These are phyloP conservation scores for Drosophila guanche DNA, from an alignment of 1,140 invertebrate genomes.

Conservation along the genomic window DNA sequence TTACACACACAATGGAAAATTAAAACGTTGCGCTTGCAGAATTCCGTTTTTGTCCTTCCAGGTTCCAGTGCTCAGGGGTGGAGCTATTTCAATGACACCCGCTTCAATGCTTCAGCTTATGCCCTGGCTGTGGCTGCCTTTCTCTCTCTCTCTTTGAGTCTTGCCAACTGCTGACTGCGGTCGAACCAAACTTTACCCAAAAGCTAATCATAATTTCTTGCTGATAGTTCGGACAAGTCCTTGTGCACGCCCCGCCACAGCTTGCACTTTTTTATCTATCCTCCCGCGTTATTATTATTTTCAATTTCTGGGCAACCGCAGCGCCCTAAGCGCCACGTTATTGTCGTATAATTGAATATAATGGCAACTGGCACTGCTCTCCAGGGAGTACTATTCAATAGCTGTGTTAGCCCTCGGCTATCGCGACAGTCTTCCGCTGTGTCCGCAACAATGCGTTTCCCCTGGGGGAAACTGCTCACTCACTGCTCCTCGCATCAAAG, in stretches of 20 bases:
- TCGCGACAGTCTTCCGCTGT: constrained; percentile 63
- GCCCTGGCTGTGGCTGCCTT: constrained; percentile 23
- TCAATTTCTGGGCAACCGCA: constrained; percentile 73
- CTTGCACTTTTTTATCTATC: constrained; percentile 75
- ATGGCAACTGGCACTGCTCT: constrained; percentile 63
- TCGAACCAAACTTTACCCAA: constrained; percentile 71
- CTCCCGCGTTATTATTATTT: constrained; percentile 74
- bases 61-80: neutral
- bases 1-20: constrained; percentile 62
- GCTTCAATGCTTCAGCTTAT: constrained; percentile 23
- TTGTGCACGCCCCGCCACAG: constrained; percentile 45
- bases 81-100: constrained; percentile 22
- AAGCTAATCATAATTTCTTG: constrained; percentile 79
- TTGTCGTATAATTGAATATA: constrained; percentile 81
- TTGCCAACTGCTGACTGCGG: constrained; percentile 64
- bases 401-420: constrained; percentile 73
- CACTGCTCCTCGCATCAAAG: neutral
- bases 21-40: constrained; percentile 65
- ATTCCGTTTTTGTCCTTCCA: constrained; percentile 49
- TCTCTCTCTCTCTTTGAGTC: constrained; percentile 42
- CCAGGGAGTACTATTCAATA: constrained; percentile 41
- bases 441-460: constrained; percentile 51
- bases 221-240: constrained; percentile 51
- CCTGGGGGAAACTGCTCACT: constrained; percentile 22
- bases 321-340: constrained; percentile 73